Percentiles rank a stretch among this genome's conserved stretches.
Conservation (phyloP, 2,113 vertebrate species). For the Alosa alosa region DNA sequence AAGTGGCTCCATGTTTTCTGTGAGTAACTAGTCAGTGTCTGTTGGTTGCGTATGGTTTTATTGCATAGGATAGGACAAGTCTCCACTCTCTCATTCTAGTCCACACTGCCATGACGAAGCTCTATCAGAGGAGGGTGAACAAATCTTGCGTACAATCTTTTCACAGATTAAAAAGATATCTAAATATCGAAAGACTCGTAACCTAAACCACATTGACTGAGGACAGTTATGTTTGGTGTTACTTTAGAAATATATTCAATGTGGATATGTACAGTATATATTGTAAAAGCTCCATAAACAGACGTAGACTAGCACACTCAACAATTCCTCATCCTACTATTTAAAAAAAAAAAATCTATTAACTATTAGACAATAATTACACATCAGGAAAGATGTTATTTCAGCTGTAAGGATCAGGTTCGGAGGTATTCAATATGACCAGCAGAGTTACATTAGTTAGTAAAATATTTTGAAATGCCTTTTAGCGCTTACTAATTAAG, state of each 20-base stretch:
- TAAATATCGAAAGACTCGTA: background rate
- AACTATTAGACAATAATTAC: background rate
- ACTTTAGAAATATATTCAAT: conserved; percentile 16
- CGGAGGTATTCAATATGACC: background rate
- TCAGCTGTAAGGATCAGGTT: background rate
- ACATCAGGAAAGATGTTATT: background rate
- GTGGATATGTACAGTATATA: conserved; percentile 21
- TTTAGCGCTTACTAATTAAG: conserved; percentile 16
- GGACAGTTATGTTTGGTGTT: background rate
- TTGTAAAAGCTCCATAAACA: background rate
- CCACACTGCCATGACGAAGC: background rate
- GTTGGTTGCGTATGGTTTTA: conserved; percentile 13
- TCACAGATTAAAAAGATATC: background rate
- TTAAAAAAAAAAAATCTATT: background rate
- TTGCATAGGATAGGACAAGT: conserved; percentile 26
- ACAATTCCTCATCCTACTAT: background rate
- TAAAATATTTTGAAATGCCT: background rate
- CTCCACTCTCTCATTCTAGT: background rate
- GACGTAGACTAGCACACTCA: background rate
- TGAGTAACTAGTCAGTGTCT: conserved; percentile 19
- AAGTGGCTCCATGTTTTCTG: conserved; percentile 67
- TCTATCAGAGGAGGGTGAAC: background rate
- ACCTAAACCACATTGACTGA: background rate
- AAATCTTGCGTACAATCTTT: conserved; percentile 15
- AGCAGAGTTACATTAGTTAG: background rate